Evolutionary conservation across 2,797 vertebrate species (phyloP).

Genomic region (Austrolebias charrua): DNA sequence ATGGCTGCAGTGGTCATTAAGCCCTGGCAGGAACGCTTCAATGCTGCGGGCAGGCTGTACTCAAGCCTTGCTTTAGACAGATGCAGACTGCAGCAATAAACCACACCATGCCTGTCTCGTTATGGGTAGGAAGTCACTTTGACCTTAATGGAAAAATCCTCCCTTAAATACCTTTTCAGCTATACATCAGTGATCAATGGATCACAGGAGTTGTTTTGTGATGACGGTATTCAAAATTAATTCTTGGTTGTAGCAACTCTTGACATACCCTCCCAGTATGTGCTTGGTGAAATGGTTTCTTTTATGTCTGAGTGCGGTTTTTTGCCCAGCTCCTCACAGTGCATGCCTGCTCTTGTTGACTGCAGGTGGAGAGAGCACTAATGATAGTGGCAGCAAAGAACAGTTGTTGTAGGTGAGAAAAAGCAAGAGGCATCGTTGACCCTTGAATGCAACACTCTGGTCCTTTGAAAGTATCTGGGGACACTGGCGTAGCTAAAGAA

Average conservation of each 20-base stretch:
- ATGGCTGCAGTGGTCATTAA: conserved; percentile 58
- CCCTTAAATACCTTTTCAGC: conserved; percentile 12
- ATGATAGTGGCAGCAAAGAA: conserved; percentile 42
- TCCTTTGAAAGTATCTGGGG: conserved; percentile 18
- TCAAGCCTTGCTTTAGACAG: conserved; percentile 32
- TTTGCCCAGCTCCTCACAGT: conserved; percentile 44
- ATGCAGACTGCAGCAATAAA: conserved; percentile 54
- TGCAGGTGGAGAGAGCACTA: conserved; percentile 49
- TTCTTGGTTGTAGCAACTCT: conserved; percentile 2
- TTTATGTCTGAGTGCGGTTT: conserved; percentile 30
- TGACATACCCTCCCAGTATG: background rate
- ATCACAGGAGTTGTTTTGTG: conserved; percentile 27
- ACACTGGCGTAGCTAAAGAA: background rate
- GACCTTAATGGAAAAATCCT: conserved; percentile 37
- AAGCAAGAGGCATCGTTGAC: conserved; percentile 18
- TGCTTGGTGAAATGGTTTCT: conserved; percentile 31
- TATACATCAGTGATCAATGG: conserved; percentile 24
- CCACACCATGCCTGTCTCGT: conserved; percentile 57
- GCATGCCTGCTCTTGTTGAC: conserved; percentile 52
- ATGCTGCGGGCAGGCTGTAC: conserved; percentile 38
- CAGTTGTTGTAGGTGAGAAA: conserved; percentile 20
- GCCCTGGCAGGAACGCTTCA: conserved; percentile 39
- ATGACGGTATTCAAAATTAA: conserved; percentile 22
- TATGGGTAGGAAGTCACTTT: conserved; percentile 52
- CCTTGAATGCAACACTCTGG: conserved; percentile 14